These are phyloP conservation scores for Acleris emargana DNA, from an alignment of 2,888 invertebrate genomes.

Conservation along the genomic window DNA sequence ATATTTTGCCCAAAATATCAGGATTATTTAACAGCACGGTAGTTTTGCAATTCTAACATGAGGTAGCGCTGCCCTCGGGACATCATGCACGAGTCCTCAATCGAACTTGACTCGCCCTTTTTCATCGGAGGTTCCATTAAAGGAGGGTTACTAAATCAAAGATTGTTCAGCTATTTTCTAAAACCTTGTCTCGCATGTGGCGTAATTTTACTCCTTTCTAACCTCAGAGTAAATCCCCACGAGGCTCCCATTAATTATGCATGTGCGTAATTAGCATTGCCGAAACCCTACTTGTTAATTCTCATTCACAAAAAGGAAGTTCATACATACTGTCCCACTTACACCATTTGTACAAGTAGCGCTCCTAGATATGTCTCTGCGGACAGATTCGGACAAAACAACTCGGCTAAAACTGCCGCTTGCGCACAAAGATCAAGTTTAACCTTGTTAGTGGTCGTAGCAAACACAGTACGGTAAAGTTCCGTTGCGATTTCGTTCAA, in stretches of 20 bases:
- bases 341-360: constrained; percentile 19
- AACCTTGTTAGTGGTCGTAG: neutral
- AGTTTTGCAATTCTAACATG: constrained; percentile 44
- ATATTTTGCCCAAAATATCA: neutral
- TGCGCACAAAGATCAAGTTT: neutral
- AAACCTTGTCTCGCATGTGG: neutral
- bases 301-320: constrained; percentile 25
- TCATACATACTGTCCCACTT: constrained; percentile 21
- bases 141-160: constrained; percentile 14
- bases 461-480: constrained; percentile 25
- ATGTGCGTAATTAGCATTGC: constrained; percentile 30
- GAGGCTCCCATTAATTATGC: constrained; percentile 16
- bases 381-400: constrained; percentile 21
- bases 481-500: constrained; percentile 19
- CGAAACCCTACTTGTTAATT: constrained; percentile 21
- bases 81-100: constrained; percentile 36
- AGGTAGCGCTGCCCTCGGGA: constrained; percentile 41
- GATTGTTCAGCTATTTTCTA: constrained; percentile 2
- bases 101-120: constrained; percentile 46
- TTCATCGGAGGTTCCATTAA: constrained; percentile 25
- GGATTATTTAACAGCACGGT: constrained; percentile 1
- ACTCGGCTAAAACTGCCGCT: constrained; percentile 16
- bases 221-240: constrained; percentile 2
- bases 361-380: constrained; percentile 13
- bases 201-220: neutral